Evolutionary conservation across 2,888 invertebrate genomes (phyloP), one percentile per base, ranked within the genome.

Genomic region (Rhyacophila evoluta): DNA sequence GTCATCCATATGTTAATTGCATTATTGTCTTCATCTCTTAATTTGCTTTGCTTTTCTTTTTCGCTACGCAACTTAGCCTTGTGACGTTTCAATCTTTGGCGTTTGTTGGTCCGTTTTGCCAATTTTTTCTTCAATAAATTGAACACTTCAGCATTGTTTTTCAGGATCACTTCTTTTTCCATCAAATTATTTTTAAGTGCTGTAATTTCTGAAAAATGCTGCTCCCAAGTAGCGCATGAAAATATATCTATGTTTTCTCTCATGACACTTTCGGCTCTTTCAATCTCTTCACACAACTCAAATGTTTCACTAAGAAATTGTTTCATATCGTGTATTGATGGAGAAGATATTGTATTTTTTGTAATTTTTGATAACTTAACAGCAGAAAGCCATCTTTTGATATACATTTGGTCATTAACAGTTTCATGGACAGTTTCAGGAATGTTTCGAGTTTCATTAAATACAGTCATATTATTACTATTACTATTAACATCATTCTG

Each of bases 1-100:
- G 92, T 91, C 80, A 94, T 87, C 89, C 94, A 93, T 69, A 91
- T 89, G 87, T 95, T 93, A 83, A 93, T 92, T 82, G 91, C 88
- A 75, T 91, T 87, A 78, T 94, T 91, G 74, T 89, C 86, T 83
- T 91, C 90, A 81, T 88, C 85, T 76, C 89, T 85, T 55, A 86
- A 86, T 80, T 87, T 88, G 0, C 84, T 82, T 79, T 85, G 85
- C 8, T 87, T 86, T 82, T 87, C 85, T 82, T 88, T 90, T 68
- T 87, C 86, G 15, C 83, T 84, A 75, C 87, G 87, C 55, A 83
- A 84, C 72, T 87, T 86, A 38, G 85, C 83, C 36, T 86, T 85
- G 67, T 87, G 86, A 84, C 89, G 88, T 82, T 90, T 89, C 81
- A 89, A 83, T 79, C 90, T 85, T 81, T 88, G 85, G 82, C 91